phyloP scores from a whole-genome alignment of 2,113 vertebrate genomes.

The Bothrops jararaca region DNA sequence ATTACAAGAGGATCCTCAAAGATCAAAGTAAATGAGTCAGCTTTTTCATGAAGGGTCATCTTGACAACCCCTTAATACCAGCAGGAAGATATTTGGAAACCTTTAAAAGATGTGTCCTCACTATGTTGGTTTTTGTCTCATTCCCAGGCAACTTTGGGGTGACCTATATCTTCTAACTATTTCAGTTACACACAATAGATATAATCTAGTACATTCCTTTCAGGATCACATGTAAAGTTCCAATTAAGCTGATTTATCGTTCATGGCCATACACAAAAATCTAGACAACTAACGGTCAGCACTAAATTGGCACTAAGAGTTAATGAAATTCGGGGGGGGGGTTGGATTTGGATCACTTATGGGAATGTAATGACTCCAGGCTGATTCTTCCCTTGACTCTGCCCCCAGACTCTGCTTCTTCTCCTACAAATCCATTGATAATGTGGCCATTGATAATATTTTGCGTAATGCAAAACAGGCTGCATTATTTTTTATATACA shows the following conservation, averaged over 20 bases:
- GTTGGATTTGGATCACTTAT: too few species aligned
- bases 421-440: neutral
- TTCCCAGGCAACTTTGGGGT: neutral
- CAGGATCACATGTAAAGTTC: too few species aligned
- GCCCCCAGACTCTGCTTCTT: too few species aligned
- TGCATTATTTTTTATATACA: too few species aligned
- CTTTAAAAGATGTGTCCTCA: neutral
- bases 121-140: neutral
- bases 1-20: neutral
- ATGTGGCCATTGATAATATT: neutral
- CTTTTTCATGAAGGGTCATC: neutral
- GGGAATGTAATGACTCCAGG: too few species aligned
- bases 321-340: too few species aligned
- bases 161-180: neutral
- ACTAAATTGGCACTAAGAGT: too few species aligned
- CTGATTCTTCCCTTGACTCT: too few species aligned
- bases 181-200: neutral
- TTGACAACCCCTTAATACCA: neutral
- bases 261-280: too few species aligned
- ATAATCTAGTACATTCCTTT: neutral
- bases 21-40: neutral
- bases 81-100: neutral
- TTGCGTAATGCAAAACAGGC: too few species aligned
- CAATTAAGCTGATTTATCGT: too few species aligned
- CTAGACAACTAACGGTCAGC: too few species aligned